These are phyloP conservation scores for Agonum fuliginosum DNA, from an alignment of 2,888 invertebrate species.

Conservation along the genomic window DNA sequence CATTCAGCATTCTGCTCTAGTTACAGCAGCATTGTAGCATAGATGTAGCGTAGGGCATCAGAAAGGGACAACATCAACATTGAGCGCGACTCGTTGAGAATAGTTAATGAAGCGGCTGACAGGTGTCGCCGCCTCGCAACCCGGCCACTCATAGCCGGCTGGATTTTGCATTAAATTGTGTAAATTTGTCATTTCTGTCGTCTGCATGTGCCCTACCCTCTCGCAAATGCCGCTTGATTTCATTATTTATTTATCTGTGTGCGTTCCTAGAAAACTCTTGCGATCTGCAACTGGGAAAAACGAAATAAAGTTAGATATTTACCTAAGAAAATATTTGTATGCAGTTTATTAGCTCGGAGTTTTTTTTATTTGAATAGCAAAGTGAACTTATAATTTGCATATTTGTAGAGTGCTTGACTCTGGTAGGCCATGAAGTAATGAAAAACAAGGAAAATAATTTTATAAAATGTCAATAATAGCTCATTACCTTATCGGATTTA, in stretches of 20 bases:
- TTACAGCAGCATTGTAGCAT: not conserved
- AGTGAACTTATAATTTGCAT: too few species aligned
- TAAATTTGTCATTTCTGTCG: conserved; percentile 54
- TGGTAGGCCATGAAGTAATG: too few species aligned
- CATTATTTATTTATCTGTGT: conserved; percentile 25
- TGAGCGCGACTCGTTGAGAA: conserved; percentile 35
- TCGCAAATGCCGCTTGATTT: conserved; percentile 23
- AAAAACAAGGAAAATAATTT: too few species aligned
- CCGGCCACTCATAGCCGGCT: conserved; percentile 26
- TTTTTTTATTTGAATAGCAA: too few species aligned
- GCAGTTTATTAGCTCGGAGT: too few species aligned
- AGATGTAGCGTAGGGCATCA: not conserved
- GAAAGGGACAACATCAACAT: not conserved
- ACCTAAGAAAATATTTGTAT: too few species aligned
- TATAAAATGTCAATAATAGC: too few species aligned
- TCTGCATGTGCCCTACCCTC: conserved; percentile 34
- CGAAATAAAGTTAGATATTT: too few species aligned
- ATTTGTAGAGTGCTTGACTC: too few species aligned
- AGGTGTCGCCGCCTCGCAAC: conserved; percentile 40
- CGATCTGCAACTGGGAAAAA: too few species aligned
- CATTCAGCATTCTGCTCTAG: too few species aligned
- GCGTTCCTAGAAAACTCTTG: not conserved
- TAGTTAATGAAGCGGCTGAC: conserved; percentile 52
- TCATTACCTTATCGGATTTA: too few species aligned
- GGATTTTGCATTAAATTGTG: conserved; percentile 52